Base-by-base conservation (phyloP, 2,888 invertebrate genomes). In the Drosophila atripex region DNA sequence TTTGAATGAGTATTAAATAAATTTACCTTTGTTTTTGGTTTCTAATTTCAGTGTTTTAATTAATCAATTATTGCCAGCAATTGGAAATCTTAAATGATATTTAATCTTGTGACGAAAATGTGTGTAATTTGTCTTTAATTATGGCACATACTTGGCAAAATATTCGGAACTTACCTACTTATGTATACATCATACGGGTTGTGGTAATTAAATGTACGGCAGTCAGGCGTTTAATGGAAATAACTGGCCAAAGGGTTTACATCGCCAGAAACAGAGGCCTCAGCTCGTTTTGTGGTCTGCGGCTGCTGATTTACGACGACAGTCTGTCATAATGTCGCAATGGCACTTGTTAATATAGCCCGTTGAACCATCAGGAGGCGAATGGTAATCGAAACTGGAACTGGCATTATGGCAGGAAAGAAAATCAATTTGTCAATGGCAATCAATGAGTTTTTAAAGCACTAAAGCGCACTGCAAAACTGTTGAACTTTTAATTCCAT, bases 401-500 rank as follows among this genome's bases (percentile, higher is more conserved):
- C 68, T 82, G 86, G 63, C 76, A 74, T 72, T 82, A 76, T 71
- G 64, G 39, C 71, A 39, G 58, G 30, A 58, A 68, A 73, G 72
- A 66, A 85, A 82, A 82, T 86, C 82, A 82, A 88, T 82, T 88
- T 88, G 86, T 86, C 88, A 87, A 71, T 85, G 59, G 59, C 53
- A 82, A 71, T 75, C 63, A 80, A 71, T 64, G 58, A 52, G 49
- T 50, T 71, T 65, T 78, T 71, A 71, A 72, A 61, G 71, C 61
- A 51, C 51, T 66, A 65, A 69, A 52, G 30, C 58, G 56, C 47
- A 30, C 52, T 46, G 25, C 69, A 47, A 68, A 51, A 68, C 71
- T 73, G 86, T 82, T 71, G 56, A 88, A 73, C 82, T 77, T 83
- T 83, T 83, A 86, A 88, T 83, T 83, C 88, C 82, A 86, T 86